Conservation (phyloP, 92 coral and sea anemone genomes). For the Diadumene lineata region DNA sequence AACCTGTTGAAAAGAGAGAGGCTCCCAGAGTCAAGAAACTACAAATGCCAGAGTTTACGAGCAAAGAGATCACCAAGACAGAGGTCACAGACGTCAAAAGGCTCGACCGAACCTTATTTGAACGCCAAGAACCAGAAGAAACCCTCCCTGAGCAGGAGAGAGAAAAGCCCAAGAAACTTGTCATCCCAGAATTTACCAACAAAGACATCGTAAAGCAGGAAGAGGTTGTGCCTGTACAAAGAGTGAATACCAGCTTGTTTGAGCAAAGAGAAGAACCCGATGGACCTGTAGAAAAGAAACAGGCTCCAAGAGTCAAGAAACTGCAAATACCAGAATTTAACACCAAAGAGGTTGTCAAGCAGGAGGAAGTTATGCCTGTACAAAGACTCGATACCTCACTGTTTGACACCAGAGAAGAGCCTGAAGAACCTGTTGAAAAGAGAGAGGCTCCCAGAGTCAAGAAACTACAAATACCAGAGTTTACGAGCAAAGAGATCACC, state of each 20-base stretch:
- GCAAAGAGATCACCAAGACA: neutral
- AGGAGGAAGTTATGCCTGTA: neutral
- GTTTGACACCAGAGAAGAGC: neutral
- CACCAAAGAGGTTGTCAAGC: neutral
- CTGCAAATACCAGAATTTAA: neutral
- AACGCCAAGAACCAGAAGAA: neutral
- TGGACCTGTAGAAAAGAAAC: neutral
- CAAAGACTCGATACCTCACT: neutral
- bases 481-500: neutral
- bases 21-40: constrained; percentile 1
- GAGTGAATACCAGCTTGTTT: neutral
- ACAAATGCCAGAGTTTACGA: neutral
- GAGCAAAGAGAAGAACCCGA: neutral
- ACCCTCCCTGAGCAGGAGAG: neutral
- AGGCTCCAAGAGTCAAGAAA: neutral
- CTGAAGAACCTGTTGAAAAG: neutral
- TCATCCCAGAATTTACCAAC: neutral
- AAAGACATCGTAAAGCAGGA: neutral
- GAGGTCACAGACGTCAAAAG: neutral
- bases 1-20: neutral
- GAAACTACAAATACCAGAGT: neutral
- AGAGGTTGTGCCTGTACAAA: neutral
- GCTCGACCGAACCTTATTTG: neutral
- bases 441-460: neutral
- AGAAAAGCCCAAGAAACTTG: constrained; percentile 2